Evolutionary conservation across 2,797 vertebrate genomes (phyloP).

Genomic region (Phoebastria nigripes): DNA sequence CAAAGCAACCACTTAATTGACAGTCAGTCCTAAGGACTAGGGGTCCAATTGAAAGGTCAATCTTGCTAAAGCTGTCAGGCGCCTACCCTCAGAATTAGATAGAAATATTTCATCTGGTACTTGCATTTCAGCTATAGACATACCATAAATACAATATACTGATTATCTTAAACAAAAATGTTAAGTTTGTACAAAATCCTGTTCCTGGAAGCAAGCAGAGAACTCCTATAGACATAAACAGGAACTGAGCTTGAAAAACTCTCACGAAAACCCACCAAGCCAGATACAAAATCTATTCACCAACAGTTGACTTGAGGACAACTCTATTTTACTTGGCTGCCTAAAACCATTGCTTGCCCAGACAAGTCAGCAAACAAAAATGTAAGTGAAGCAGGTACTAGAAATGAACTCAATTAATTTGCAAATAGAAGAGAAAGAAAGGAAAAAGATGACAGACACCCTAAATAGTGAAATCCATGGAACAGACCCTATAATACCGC

Average conservation of each 20-base stretch:
- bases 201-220: constrained; percentile 16
- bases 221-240: constrained; percentile 21
- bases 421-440: background rate
- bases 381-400: background rate
- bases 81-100: background rate
- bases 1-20: background rate
- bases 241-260: constrained; percentile 11
- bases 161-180: constrained; percentile 16
- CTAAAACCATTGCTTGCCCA: constrained; percentile 1
- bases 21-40: background rate
- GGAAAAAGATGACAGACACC: background rate
- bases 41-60: background rate
- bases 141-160: background rate
- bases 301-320: constrained; percentile 28
- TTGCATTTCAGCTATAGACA: background rate
- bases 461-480: background rate
- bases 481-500: background rate
- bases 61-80: background rate
- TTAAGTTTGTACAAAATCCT: background rate
- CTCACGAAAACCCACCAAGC: background rate
- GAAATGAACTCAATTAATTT: background rate
- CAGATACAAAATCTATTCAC: constrained; percentile 41
- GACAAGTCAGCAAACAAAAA: constrained; percentile 23
- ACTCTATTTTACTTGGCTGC: constrained; percentile 50
- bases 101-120: background rate